Conservation (phyloP, 92 coral and sea anemone species). For the Zoanthus gigantus region DNA sequence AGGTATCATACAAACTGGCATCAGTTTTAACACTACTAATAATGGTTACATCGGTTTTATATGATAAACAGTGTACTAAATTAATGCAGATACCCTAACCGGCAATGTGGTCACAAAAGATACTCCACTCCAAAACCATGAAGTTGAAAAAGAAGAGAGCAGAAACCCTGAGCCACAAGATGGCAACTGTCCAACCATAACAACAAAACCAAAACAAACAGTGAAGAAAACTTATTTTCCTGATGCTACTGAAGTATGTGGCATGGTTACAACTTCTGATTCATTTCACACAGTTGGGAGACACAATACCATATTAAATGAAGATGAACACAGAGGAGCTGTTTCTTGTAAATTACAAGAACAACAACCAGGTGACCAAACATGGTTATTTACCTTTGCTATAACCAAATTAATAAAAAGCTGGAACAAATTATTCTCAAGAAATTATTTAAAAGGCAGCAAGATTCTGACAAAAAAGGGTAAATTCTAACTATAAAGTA, state of each 20-base stretch:
- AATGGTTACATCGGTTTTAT: neutral
- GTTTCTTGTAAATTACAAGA: neutral
- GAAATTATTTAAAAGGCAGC: no score
- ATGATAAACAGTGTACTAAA: neutral
- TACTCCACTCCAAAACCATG: neutral
- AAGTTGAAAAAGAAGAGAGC: neutral
- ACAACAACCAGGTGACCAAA: neutral
- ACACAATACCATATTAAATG: neutral
- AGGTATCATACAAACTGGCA: no score
- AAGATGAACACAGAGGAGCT: conserved; percentile 2
- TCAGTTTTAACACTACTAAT: no score
- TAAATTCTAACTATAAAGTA: no score
- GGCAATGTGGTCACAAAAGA: neutral
- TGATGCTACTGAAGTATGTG: neutral
- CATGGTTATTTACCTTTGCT: no score
- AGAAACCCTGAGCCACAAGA: neutral
- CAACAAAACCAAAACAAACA: neutral
- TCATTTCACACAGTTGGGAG: neutral
- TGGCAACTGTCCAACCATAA: neutral
- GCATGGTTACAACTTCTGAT: neutral
- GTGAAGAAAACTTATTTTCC: neutral
- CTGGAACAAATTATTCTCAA: no score
- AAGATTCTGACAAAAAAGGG: no score
- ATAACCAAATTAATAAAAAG: no score
- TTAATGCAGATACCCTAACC: neutral